Conservation (phyloP, 2,888 invertebrate genomes). For the Temnothorax ravouxi region DNA sequence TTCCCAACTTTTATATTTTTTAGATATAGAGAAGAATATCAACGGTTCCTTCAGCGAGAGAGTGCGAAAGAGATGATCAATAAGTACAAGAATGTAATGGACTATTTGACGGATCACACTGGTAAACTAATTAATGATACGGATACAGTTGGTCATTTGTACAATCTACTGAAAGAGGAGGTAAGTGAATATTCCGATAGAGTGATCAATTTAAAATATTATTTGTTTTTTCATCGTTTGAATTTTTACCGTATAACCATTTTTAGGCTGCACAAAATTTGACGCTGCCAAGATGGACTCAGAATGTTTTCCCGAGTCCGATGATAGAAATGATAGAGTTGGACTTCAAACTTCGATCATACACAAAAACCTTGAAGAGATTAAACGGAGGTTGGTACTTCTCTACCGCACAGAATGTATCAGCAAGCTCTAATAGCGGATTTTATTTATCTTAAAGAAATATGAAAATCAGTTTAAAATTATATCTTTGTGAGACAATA, state of each 20-base stretch:
- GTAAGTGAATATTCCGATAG: constrained; percentile 73
- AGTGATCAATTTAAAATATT: background rate
- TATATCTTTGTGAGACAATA: background rate
- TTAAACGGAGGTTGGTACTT: constrained; percentile 84
- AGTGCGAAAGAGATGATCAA: constrained; percentile 81
- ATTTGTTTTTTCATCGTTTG: background rate
- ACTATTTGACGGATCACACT: constrained; percentile 84
- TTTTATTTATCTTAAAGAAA: constrained; percentile 5
- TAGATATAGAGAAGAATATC: constrained; percentile 81
- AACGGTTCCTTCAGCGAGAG: constrained; percentile 69
- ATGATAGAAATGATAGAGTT: constrained; percentile 84
- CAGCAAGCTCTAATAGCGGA: background rate
- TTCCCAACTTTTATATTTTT: constrained; percentile 38
- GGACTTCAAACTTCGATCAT: constrained; percentile 85
- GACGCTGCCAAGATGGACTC: constrained; percentile 86
- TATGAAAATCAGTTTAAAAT: background rate
- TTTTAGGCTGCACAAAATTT: constrained; percentile 80
- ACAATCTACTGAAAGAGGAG: constrained; percentile 85
- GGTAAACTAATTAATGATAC: constrained; percentile 82
- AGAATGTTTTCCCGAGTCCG: constrained; percentile 82
- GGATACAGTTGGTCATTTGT: constrained; percentile 82
- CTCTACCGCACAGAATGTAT: background rate
- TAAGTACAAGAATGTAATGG: constrained; percentile 84
- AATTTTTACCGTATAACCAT: background rate
- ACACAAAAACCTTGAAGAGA: constrained; percentile 83